phyloP scores from a whole-genome alignment of 2,888 invertebrate species.

The Periphyllus acericola region DNA sequence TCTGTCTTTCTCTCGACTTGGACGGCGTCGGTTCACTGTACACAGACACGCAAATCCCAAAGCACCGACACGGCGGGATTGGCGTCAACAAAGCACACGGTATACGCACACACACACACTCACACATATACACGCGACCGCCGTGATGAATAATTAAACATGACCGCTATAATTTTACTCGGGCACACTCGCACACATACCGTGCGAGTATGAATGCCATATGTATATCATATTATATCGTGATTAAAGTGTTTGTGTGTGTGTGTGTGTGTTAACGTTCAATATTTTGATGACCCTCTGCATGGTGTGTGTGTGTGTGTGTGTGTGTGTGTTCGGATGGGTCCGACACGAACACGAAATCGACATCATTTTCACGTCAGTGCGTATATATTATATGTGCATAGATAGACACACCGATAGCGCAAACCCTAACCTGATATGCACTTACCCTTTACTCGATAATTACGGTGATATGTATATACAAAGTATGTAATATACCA shows the following conservation, averaged over 20 bases:
- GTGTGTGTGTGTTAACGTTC: slow-evolving; percentile 2
- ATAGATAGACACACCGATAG: neutral
- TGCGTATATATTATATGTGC: neutral
- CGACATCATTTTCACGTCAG: slow-evolving; percentile 13
- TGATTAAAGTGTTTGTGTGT: slow-evolving; percentile 2
- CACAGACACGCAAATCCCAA: slow-evolving; percentile 55
- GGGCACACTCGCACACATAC: neutral
- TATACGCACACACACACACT: neutral
- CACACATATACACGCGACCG: neutral
- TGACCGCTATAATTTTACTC: neutral
- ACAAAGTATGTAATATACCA: neutral
- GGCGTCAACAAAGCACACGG: neutral
- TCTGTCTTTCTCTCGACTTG: neutral
- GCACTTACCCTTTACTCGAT: slow-evolving; percentile 31
- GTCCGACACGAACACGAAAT: slow-evolving; percentile 29
- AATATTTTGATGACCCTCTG: slow-evolving; percentile 35
- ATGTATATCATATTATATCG: slow-evolving; percentile 8
- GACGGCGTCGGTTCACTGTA: slow-evolving; percentile 6
- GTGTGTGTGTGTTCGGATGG: slow-evolving; percentile 14
- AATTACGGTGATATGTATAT: neutral
- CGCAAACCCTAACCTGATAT: neutral
- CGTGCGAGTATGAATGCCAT: neutral
- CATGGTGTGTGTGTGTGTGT: neutral
- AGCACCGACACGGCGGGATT: slow-evolving; percentile 22
- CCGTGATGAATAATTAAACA: slow-evolving; percentile 53